These are phyloP conservation scores for Hemaris fuciformis DNA, from an alignment of 2,888 invertebrate species.

Conservation along the genomic window DNA sequence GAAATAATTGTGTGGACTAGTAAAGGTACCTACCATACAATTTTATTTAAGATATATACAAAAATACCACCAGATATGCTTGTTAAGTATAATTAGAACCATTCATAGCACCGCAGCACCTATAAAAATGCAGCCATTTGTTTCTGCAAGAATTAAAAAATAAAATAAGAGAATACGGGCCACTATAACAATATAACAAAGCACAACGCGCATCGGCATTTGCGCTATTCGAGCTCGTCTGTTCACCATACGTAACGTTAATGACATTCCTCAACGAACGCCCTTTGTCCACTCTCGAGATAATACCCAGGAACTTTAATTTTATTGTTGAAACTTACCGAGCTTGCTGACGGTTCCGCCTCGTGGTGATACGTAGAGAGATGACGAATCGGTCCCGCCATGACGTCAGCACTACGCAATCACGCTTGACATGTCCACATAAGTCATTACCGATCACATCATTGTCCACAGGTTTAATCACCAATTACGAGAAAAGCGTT, in stretches of 20 bases:
- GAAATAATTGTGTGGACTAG: too few relatives aligned
- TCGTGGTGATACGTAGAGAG: slow-evolving; percentile 70
- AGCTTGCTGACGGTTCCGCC: slow-evolving; percentile 55
- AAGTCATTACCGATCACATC: background rate
- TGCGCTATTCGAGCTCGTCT: background rate
- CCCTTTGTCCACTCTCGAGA: background rate
- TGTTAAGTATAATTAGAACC: too few relatives aligned
- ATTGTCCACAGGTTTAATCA: background rate
- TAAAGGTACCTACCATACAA: too few relatives aligned
- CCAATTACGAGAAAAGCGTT: background rate
- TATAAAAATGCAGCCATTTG: too few relatives aligned
- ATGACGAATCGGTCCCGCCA: slow-evolving; percentile 73
- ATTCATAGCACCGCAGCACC: too few relatives aligned
- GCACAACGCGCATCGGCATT: background rate
- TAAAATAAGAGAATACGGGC: background rate
- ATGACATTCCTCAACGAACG: background rate
- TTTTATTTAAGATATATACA: too few relatives aligned
- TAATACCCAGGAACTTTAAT: background rate
- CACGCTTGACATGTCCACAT: background rate
- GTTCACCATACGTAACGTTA: background rate
- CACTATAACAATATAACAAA: background rate
- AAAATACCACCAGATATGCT: too few relatives aligned
- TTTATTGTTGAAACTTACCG: slow-evolving; percentile 50
- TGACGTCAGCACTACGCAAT: slow-evolving; percentile 38
- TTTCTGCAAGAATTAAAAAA: background rate